Percentiles rank a stretch among this genome's conserved stretches.
These are phyloP conservation scores for Eueremaeus valkanovi DNA, from an alignment of 2,888 invertebrate species.

Conservation along the genomic window DNA sequence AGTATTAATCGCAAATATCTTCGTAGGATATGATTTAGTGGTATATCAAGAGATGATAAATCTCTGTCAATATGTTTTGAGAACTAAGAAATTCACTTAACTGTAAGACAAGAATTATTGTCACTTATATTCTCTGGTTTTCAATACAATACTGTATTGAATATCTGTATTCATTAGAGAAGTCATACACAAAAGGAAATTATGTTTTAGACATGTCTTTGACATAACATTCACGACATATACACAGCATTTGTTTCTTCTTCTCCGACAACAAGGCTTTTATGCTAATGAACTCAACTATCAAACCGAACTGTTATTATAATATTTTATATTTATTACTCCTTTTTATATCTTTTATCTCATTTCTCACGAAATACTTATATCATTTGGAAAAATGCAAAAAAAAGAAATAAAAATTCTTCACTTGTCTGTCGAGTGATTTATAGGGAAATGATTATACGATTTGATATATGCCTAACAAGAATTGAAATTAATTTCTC, in stretches of 20 bases:
- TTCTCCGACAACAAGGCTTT: not conserved
- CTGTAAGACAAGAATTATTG: conserved; percentile 5
- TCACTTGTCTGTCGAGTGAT: not conserved
- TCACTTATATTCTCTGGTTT: not conserved
- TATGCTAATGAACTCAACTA: conserved; percentile 1
- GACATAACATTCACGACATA: not conserved
- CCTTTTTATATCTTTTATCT: not conserved
- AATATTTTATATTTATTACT: conserved; percentile 9
- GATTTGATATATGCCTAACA: not conserved
- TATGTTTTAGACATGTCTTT: conserved; percentile 16
- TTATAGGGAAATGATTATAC: not conserved
- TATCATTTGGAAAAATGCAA: too few species aligned
- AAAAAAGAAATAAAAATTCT: too few species aligned
- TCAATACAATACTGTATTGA: not conserved
- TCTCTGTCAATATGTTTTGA: not conserved
- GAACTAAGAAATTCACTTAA: conserved; percentile 21
- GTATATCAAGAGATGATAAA: not conserved
- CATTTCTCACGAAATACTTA: not conserved
- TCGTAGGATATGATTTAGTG: not conserved
- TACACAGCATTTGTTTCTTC: not conserved
- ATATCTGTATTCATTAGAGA: not conserved
- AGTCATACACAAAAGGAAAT: not conserved
- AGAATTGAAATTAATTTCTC: not conserved
- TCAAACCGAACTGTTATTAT: not conserved
- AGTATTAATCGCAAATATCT: not conserved